Conservation (phyloP, 92 coral and sea anemone species). For the Heliopora coerulea region DNA sequence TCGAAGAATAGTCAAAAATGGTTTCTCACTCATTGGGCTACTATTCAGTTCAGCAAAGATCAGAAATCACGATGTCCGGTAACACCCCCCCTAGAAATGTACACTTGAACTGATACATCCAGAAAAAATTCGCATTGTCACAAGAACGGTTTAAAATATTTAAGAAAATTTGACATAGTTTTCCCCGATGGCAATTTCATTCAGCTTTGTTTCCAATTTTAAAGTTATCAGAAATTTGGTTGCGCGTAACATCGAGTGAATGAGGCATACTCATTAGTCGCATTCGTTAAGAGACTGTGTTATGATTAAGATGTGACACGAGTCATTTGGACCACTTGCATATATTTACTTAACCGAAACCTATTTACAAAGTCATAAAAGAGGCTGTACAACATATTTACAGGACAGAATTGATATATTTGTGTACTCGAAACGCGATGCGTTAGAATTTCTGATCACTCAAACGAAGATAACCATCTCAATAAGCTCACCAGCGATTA, state of each 20-base stretch:
- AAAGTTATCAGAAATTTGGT: constrained; percentile 18
- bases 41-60: background rate
- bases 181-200: background rate
- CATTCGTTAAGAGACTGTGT: background rate
- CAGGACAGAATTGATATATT: constrained; percentile 2
- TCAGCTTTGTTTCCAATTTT: constrained; percentile 14
- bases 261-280: background rate
- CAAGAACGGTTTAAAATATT: background rate
- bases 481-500: constrained; percentile 34
- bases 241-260: background rate
- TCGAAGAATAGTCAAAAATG: background rate
- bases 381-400: constrained; percentile 29
- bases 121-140: background rate
- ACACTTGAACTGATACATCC: no score
- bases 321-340: no score
- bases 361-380: constrained; percentile 12
- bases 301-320: background rate
- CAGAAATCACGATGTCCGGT: no score
- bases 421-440: constrained; percentile 13
- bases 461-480: constrained; percentile 27
- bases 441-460: constrained; percentile 6
- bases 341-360: constrained; percentile 16
- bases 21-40: background rate
- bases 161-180: background rate
- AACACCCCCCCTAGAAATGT: no score